Evolutionary conservation across 2,797 vertebrate species (phyloP), one percentile per base, ranked within the genome.

Genomic region (Lutjanus argentimaculatus): DNA sequence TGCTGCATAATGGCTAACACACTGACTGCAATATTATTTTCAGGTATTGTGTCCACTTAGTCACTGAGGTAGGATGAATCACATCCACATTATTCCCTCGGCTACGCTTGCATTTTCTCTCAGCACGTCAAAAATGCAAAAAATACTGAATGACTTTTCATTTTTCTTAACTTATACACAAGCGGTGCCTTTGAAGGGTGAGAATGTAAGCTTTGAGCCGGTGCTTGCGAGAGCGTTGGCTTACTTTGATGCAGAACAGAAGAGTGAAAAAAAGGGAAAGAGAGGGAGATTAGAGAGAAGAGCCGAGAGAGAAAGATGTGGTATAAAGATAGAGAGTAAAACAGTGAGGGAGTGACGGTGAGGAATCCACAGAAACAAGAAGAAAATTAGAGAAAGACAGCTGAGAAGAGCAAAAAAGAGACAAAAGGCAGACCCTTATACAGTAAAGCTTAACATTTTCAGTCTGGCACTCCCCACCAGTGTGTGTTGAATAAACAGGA

Each of bases 211-310:
- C 91, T 92, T 82, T 88, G 85, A 92, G 88, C 70, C 16, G 30
- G 79, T 73, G 82, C 76, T 77, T 90, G 82, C 85, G 25, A 65
- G 84, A 91, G 78, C 46, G 45, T 36, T 79, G 84, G 82, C 86
- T 90, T 79, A 80, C 91, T 91, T 92, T 93, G 90, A 92, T 88
- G 81, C 78, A 86, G 68, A 91, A 85, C 78, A 84, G 87, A 83
- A 65, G 64, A 25, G 30, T 67, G 16, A 4, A 12, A 36, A 62
- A 74, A 59, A 8, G 62, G 6, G 53, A 70, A 67, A 70, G 64
- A 64, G 63, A 58, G 17, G n/a, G 58, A 82, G 84, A 91, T 87
- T 88, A 88, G 72, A 84, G 77, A 68, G 64, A 81, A 74, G 70
- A 76, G 80, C 40, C 1, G 21, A 80, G 67, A 61, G 66, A 77